Base-by-base conservation (phyloP, 2,797 vertebrate genomes). In the Dallia pectoralis region DNA sequence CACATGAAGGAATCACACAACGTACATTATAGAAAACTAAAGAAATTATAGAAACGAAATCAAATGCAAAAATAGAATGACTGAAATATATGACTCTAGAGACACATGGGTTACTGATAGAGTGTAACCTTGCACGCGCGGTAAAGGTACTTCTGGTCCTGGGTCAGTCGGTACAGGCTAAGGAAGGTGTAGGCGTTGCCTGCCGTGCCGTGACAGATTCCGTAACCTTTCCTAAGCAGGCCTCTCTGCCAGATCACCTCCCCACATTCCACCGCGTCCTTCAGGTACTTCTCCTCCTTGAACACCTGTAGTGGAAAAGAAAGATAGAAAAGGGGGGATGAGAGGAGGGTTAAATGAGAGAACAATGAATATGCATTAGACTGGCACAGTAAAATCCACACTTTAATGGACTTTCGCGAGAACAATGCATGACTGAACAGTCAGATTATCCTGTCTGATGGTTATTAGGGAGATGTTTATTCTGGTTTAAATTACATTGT, bases 171-270 rank as follows among this genome's bases (percentile, higher is more conserved):
- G 83, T 98, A 99, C 2, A 99, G 94, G 49, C 95, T 92, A 65
- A 99, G 93, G 88, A 99, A 99, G 71, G 96, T 92, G 33, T 99
- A 99, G 53, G 94, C 98, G 0, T 98, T 99, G 2, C 98, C 97
- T 0, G 98, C 94, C 0, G 97, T 95, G 56, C 98, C 98, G 0
- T 99, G 98, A 84, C 98, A 99, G 90, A 99, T 92, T 0, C 98
- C 96, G 0, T 99, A 98, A 3, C 98, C 97, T 88, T 99, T 99
- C 16, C 97, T 92, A 74, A 99, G 90, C 63, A 99, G 86, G 0
- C 98, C 98, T 18, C 96, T 91, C 84, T 97, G 96, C 97, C 98
- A 99, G 80, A 99, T 97, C 81, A 99, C 93, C 73, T 99, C 98
- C 0, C 94, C 95, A 36, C 96, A 98, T 0, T 99, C 98, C 77